Evolutionary conservation across 1,140 invertebrate species (phyloP).

Genomic region (Caerostris darwini): DNA sequence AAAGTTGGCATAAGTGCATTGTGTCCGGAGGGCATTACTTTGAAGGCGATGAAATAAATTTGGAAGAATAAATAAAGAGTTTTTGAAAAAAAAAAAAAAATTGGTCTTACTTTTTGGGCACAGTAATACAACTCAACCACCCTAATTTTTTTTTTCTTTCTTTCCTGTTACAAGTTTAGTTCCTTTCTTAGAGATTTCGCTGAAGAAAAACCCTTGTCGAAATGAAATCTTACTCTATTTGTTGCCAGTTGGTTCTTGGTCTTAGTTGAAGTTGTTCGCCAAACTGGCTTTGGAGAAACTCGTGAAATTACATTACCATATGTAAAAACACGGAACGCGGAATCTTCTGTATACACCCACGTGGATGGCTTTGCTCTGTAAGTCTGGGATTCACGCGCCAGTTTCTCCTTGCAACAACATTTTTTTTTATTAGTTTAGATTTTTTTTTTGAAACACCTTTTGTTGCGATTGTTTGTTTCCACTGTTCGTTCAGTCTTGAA

Average conservation of each 20-base stretch:
- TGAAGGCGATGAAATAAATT: too few species aligned
- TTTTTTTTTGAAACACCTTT: not conserved
- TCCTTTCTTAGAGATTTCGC: not conserved
- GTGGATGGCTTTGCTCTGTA: not conserved
- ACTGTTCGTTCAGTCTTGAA: too few species aligned
- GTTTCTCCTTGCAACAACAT: not conserved
- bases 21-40: too few species aligned
- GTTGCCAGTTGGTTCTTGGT: too few species aligned
- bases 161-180: not conserved
- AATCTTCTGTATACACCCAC: not conserved
- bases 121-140: slow-evolving; percentile 21
- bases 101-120: too few species aligned
- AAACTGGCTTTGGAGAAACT: not conserved
- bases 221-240: not conserved
- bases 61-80: too few species aligned
- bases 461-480: not conserved
- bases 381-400: not conserved
- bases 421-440: not conserved
- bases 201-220: not conserved
- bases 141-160: not conserved
- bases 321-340: not conserved
- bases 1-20: too few species aligned
- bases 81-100: too few species aligned
- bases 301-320: slow-evolving; percentile 44
- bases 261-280: slow-evolving; percentile 1